phyloP scores from a whole-genome alignment of 2,797 vertebrate species.

The Myotis planiceps region DNA sequence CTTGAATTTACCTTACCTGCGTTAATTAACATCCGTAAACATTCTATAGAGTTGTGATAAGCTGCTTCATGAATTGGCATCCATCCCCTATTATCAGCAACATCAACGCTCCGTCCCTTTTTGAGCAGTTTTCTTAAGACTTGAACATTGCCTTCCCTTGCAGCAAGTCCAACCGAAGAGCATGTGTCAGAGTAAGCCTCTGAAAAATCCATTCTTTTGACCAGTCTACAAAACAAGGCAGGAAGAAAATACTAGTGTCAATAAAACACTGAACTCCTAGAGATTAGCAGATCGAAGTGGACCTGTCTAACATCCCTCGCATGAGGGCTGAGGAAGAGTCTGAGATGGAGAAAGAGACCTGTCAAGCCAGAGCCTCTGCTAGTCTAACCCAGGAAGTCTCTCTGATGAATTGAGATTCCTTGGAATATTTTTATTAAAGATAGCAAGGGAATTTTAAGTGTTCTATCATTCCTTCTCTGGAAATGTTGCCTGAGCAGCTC shows the following conservation, averaged over 20 bases:
- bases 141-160: slow-evolving; percentile 87
- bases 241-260: neutral
- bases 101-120: slow-evolving; percentile 89
- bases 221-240: slow-evolving; percentile 63
- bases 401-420: neutral
- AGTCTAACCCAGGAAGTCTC: neutral
- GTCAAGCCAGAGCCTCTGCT: neutral
- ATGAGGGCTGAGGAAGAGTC: neutral
- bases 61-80: slow-evolving; percentile 94
- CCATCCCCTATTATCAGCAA: slow-evolving; percentile 96
- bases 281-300: neutral
- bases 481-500: slow-evolving; percentile 7
- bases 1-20: slow-evolving; percentile 84
- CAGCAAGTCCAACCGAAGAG: slow-evolving; percentile 91
- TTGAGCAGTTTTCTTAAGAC: slow-evolving; percentile 89
- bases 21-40: slow-evolving; percentile 89
- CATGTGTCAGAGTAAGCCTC: slow-evolving; percentile 93
- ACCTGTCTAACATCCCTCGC: neutral
- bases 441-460: neutral
- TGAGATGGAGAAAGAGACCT: neutral
- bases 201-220: slow-evolving; percentile 93
- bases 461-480: neutral
- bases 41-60: slow-evolving; percentile 88
- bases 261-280: slow-evolving; percentile 16
- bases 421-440: slow-evolving; percentile 26